These are phyloP conservation scores for Agrotis puta DNA, from an alignment of 2,888 invertebrate genomes.

Conservation along the genomic window DNA sequence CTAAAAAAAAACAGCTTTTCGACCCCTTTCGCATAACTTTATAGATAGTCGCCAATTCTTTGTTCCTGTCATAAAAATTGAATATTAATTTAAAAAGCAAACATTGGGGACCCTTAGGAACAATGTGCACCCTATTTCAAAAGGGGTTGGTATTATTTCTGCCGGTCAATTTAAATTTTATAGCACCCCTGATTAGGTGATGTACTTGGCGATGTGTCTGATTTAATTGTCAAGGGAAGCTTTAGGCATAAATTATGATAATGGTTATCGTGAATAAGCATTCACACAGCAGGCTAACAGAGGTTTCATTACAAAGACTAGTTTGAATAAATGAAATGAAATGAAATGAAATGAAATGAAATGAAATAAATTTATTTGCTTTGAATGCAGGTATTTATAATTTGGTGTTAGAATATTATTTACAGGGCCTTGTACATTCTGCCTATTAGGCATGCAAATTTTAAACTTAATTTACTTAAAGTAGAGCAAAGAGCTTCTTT, in stretches of 20 bases:
- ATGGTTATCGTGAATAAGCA: background rate
- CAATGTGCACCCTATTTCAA: constrained; percentile 59
- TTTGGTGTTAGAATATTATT: no score
- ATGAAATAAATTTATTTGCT: no score
- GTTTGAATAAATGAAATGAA: no score
- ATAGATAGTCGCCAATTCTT: constrained; percentile 13
- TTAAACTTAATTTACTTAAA: no score
- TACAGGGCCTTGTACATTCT: no score
- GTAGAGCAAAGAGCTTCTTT: no score
- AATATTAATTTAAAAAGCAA: constrained; percentile 61
- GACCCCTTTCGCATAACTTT: background rate
- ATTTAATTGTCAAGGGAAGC: constrained; percentile 55
- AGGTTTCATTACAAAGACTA: background rate
- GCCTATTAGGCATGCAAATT: no score
- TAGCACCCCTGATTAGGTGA: constrained; percentile 71
- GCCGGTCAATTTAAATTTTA: constrained; percentile 75
- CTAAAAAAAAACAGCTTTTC: constrained; percentile 13
- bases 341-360: no score
- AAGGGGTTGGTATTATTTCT: constrained; percentile 66
- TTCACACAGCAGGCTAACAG: background rate
- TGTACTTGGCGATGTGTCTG: constrained; percentile 55
- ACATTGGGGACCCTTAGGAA: constrained; percentile 47
- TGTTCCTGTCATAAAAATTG: constrained; percentile 44
- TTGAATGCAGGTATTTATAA: no score
- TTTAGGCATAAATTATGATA: constrained; percentile 6